Evolutionary conservation across 2,113 vertebrate species (phyloP), one percentile per base, ranked within the genome.

Genomic region (Catagonus wagneri): DNA sequence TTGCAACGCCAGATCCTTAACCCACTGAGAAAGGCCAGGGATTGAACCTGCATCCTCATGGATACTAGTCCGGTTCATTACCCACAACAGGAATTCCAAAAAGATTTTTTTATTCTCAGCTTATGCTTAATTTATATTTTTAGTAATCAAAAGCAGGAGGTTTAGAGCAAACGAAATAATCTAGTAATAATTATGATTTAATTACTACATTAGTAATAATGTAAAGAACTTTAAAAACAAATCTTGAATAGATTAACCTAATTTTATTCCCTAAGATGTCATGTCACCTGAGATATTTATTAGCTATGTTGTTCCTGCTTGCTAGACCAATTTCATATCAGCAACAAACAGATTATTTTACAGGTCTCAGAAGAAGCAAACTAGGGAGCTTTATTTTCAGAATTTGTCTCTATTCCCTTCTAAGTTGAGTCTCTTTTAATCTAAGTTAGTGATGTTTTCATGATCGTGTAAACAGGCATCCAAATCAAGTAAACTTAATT

Each of bases 61-160:
- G 44, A 44, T 44, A 44, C 44, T 44, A 44, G 44, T 44, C 8
- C 5, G 44, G 5, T 44, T 44, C 8, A 44, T 44, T 6, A 44
- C 44, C 44, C 44, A 44, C 44, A 4, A 44, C 44, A 44, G 44
- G 44, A 44, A 44, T 8, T 44, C 44, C 44, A 44, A 44, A 94
- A 90, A 92, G 22, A 15, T n/a, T 72, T 8, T 84, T 94, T 92
- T 88, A 93, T 86, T 96, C 94, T 88, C 60, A 93, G 78, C 74
- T 25, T 65, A 69, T 36, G 36, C 16, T 90, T 85, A 88, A 85
- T 66, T 92, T 84, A 92, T 50, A 92, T 80, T 96, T 79, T 94
- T 79, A 95, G 66, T 88, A 88, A 83, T 87, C 29, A 79, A 93
- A 96, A 93, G 69, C 69, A 87, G 27, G 68, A 80, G 13, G 15